These are phyloP conservation scores for Cepaea nemoralis DNA, from an alignment of 1,140 invertebrate species.

Conservation along the genomic window DNA sequence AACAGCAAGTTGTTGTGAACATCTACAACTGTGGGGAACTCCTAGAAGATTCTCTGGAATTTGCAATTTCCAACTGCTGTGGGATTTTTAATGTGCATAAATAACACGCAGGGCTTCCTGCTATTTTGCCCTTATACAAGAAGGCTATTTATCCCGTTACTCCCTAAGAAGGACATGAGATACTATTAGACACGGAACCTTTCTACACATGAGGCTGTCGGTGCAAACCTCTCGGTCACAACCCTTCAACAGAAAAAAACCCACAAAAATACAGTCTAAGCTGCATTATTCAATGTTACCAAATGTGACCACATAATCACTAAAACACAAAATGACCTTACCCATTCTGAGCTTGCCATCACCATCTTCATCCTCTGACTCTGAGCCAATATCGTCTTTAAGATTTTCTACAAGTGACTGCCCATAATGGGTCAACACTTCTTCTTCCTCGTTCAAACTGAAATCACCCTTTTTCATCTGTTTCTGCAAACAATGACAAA, in stretches of 20 bases:
- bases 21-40: no score
- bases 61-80: no score
- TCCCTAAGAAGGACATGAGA: no score
- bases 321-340: background rate
- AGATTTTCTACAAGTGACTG: conserved; percentile 90
- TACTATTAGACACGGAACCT: no score
- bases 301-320: background rate
- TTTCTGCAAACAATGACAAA: conserved; percentile 50
- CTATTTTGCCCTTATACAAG: no score
- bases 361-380: conserved; percentile 79
- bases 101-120: no score
- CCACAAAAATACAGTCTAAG: background rate
- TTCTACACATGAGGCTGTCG: background rate
- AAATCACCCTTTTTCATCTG: conserved; percentile 72
- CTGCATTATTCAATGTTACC: background rate
- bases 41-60: no score
- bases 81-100: no score
- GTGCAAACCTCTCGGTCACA: background rate
- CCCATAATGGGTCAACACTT: conserved; percentile 77
- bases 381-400: conserved; percentile 84
- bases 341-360: conserved; percentile 15
- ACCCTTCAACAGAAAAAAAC: background rate
- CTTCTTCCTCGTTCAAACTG: conserved; percentile 88
- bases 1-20: no score
- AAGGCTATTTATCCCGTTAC: no score